These are phyloP conservation scores for Caretta caretta DNA, from an alignment of 2,113 vertebrate species.

Conservation along the genomic window DNA sequence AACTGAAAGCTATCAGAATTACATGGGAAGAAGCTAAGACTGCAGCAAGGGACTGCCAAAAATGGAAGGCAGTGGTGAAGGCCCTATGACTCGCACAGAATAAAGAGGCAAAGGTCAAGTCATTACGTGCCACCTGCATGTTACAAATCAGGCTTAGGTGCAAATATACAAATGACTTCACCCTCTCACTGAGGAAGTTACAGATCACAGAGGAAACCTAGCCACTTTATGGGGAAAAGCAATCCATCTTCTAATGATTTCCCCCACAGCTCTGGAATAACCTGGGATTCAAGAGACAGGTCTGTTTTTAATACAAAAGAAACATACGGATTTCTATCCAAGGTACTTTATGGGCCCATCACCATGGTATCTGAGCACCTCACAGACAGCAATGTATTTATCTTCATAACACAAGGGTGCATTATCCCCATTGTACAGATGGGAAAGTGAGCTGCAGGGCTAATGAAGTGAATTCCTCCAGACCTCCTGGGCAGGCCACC, in stretches of 20 bases:
- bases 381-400: neutral
- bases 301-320: neutral
- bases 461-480: neutral
- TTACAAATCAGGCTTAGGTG: neutral
- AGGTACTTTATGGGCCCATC: neutral
- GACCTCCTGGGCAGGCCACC: neutral
- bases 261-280: neutral
- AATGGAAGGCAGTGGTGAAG: too few species aligned
- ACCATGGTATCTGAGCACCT: too few species aligned
- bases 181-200: neutral
- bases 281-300: accelerated
- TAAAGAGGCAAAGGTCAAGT: too few species aligned
- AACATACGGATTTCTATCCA: accelerated
- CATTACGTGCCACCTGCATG: neutral
- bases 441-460: neutral
- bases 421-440: neutral
- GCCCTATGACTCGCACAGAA: too few species aligned
- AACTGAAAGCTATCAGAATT: too few species aligned
- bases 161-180: neutral
- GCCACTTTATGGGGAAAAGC: neutral
- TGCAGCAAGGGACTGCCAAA: too few species aligned
- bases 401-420: neutral
- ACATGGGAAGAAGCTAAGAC: too few species aligned
- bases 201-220: neutral
- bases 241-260: neutral